Evolutionary conservation across 2,888 invertebrate genomes (phyloP), one percentile per base, ranked within the genome.

Genomic region (Caenorhabditis sulstoni): DNA sequence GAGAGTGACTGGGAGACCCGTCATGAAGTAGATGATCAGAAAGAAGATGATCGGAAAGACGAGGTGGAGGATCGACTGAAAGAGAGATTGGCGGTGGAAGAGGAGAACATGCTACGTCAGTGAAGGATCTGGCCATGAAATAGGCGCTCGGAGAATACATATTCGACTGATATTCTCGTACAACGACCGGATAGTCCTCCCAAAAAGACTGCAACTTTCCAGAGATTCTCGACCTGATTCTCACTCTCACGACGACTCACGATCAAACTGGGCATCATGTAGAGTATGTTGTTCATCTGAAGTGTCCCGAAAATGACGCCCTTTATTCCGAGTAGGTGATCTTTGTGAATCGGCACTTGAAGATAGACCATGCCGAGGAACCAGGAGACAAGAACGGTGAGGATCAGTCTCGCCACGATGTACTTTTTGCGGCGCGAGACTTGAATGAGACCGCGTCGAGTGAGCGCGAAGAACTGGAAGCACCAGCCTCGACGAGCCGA

Each of bases 271-370:
- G 95, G 95, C 90, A 96, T 96, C 16, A 95, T 94, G 91, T 96
- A 96, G 89, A 95, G 95, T 91, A 96, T 96, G 5, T 96, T 96
- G 94, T 95, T 95, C 90, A 95, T 95, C 12, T 95, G 95, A 53
- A 96, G 92, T 90, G 95, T 94, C 89, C 95, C 93, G 91, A 96
- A 96, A 67, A 96, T 93, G 29, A 94, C 95, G 44, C 96, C 96
- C 90, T 95, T 95, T 83, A 96, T 95, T 91, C 96, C 96, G 94
- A 95, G 95, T 0, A 96, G 95, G 2, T 96, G 96, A 84, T 95
- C 94, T 90, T 95, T 94, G 88, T 94, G 93, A 64, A 95, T 90
- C 0, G 93, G 92, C 90, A 96, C 95, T 0, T 94, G 94, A 90
- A 94, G 94, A 91, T 95, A 97, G 82, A 97, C 94, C 59, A 95